Conservation (phyloP, 2,797 vertebrate genomes). For the Cossypha niveicapilla region DNA sequence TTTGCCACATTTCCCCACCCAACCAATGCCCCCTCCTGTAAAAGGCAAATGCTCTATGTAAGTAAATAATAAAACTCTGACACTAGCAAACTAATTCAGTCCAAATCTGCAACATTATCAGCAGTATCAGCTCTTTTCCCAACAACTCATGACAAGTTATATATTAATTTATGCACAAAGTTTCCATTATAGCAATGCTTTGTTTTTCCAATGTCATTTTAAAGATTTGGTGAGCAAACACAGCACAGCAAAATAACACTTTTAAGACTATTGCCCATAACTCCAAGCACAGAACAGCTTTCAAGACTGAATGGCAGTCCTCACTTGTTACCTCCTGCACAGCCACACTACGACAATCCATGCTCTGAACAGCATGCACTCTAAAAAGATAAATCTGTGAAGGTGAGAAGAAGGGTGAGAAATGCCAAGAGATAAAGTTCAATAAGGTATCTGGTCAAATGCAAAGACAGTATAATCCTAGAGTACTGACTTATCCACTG, state of each 20-base stretch:
- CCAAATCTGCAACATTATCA: background rate
- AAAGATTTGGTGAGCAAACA: background rate
- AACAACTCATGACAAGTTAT: background rate
- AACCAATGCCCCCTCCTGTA: background rate
- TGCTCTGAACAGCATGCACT: accelerated
- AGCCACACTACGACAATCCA: background rate
- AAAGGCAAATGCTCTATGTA: background rate
- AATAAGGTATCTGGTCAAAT: background rate
- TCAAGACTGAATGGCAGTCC: background rate
- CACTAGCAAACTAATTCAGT: background rate
- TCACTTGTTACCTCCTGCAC: background rate
- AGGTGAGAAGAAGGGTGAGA: background rate
- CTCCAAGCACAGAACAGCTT: background rate
- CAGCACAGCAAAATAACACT: background rate
- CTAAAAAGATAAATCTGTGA: background rate
- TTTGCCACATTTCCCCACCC: background rate
- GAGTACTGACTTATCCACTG: background rate
- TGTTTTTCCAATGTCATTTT: background rate
- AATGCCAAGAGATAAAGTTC: background rate
- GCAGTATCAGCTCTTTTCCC: background rate
- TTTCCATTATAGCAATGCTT: background rate
- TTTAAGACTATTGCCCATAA: background rate
- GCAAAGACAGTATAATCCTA: background rate
- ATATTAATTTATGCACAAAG: background rate
- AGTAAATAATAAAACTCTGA: background rate